These are phyloP conservation scores for Micrastur ruficollis DNA, from an alignment of 2,797 vertebrate genomes.

Conservation along the genomic window DNA sequence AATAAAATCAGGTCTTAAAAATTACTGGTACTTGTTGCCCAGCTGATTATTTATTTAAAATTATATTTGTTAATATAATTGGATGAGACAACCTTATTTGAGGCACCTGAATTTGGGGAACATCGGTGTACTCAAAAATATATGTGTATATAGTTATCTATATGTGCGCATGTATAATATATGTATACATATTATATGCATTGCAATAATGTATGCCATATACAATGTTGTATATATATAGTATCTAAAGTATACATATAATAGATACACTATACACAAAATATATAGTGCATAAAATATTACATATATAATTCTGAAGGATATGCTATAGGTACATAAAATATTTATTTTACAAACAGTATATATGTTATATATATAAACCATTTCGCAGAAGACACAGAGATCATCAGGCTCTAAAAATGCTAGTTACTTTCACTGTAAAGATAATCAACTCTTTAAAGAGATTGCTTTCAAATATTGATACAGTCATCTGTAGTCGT, in stretches of 20 bases:
- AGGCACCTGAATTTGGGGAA: background rate
- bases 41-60: background rate
- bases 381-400: background rate
- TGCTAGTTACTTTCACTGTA: background rate
- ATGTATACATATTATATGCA: background rate
- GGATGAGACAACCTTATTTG: background rate
- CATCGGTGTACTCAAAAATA: background rate
- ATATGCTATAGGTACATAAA: background rate
- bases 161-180: background rate
- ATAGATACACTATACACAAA: too few species aligned
- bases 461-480: background rate
- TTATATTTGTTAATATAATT: background rate
- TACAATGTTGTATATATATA: background rate
- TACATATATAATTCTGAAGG: background rate
- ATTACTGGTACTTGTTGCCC: background rate
- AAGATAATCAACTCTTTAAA: background rate
- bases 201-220: background rate
- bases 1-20: background rate
- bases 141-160: background rate
- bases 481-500: background rate
- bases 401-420: background rate
- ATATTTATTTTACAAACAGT: background rate
- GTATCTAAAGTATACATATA: background rate
- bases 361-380: background rate
- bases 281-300: background rate